Percentiles rank a stretch among this genome's conserved stretches.
Evolutionary conservation across 2,797 vertebrate species (phyloP).

Genomic region (Hylomyscus alleni): DNA sequence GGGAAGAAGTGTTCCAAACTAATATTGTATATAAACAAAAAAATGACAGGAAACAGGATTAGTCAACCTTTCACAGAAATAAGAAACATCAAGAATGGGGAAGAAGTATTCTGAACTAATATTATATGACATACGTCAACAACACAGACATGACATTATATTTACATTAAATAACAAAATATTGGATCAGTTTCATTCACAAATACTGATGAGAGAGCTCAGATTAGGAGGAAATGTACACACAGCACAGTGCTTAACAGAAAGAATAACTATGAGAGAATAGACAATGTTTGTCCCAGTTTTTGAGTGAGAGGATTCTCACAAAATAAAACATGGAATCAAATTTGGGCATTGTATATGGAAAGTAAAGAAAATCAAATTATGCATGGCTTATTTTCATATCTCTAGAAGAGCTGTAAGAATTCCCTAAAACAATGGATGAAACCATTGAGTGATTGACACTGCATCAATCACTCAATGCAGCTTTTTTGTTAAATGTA

Average conservation of each 20-base stretch:
- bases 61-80: neutral
- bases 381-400: neutral
- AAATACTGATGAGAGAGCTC: neutral
- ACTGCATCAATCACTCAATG: too few species aligned
- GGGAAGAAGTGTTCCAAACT: neutral
- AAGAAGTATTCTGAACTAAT: neutral
- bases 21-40: neutral
- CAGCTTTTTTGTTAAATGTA: constrained; percentile 30
- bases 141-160: neutral
- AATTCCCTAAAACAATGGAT: neutral
- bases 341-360: neutral
- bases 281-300: neutral
- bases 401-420: neutral
- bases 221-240: neutral
- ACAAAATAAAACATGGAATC: neutral
- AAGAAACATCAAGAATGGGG: neutral
- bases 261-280: neutral
- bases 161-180: neutral
- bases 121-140: neutral
- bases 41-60: neutral
- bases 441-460: neutral
- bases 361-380: constrained; percentile 43
- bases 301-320: neutral
- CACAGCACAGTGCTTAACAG: neutral
- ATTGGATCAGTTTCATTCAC: neutral